phyloP scores from a whole-genome alignment of 2,113 vertebrate species.

The Amia ocellicauda region DNA sequence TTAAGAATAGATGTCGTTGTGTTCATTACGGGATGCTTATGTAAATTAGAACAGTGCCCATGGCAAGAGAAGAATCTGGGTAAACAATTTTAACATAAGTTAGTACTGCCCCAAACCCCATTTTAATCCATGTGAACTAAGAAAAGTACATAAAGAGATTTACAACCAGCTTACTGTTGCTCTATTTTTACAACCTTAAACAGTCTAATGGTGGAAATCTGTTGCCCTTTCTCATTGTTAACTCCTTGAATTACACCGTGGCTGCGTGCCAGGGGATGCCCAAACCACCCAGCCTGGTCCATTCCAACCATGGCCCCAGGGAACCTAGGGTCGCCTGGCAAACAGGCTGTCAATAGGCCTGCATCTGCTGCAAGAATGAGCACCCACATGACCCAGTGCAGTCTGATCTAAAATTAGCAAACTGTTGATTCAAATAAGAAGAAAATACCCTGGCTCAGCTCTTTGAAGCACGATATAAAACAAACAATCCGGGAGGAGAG shows the following conservation, averaged over 20 bases:
- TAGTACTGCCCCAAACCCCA: too few relatives aligned
- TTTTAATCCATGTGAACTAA: background rate
- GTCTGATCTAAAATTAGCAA: slow-evolving; percentile 32
- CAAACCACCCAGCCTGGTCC: background rate
- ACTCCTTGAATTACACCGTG: background rate
- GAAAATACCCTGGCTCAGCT: slow-evolving; percentile 25
- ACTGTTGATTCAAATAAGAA: slow-evolving; percentile 24
- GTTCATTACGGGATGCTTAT: too few relatives aligned
- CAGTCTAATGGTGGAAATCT: slow-evolving; percentile 3
- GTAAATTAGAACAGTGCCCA: too few relatives aligned
- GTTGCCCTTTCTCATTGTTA: background rate
- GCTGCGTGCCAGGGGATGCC: slow-evolving; percentile 1
- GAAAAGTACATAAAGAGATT: slow-evolving; percentile 5
- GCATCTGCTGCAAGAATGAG: slow-evolving; percentile 12
- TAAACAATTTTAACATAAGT: too few relatives aligned
- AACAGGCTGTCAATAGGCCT: slow-evolving; percentile 3
- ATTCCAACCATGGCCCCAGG: background rate
- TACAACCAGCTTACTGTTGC: slow-evolving; percentile 1
- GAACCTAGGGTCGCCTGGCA: slow-evolving; percentile 6
- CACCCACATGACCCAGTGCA: background rate
- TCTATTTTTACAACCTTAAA: background rate
- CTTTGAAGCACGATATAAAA: slow-evolving; percentile 4
- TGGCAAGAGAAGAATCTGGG: too few relatives aligned
- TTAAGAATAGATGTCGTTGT: too few relatives aligned
- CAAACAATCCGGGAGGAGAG: background rate